phyloP scores from a whole-genome alignment of 2,888 invertebrate genomes.

The Drosophila pseudotakahashii region DNA sequence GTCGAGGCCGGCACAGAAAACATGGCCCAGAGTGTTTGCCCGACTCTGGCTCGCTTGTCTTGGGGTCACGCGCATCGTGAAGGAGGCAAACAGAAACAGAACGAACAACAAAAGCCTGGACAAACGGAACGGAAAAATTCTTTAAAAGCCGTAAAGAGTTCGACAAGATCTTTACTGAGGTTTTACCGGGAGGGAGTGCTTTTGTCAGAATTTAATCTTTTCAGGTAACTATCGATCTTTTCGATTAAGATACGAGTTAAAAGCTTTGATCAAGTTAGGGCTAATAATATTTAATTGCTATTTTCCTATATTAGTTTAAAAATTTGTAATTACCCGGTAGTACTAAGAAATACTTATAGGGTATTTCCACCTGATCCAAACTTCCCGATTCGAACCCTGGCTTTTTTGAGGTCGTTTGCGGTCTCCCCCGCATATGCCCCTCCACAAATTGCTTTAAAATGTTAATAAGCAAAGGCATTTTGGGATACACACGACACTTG shows the following conservation, averaged over 20 bases:
- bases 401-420: constrained; percentile 62
- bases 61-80: constrained; percentile 69
- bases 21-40: constrained; percentile 62
- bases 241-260: not conserved
- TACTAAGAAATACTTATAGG: not conserved
- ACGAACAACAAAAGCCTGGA: constrained; percentile 15
- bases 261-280: too few species aligned
- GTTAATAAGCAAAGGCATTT: constrained; percentile 63
- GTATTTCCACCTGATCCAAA: constrained; percentile 15
- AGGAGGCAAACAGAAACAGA: constrained; percentile 46
- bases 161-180: constrained; percentile 40
- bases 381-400: constrained; percentile 21
- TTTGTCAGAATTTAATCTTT: not conserved
- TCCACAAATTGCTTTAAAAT: constrained; percentile 43
- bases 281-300: not conserved
- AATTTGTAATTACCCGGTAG: not conserved
- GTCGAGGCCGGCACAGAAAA: constrained; percentile 54
- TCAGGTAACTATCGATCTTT: too few species aligned
- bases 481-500: constrained; percentile 43
- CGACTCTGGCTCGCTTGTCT: constrained; percentile 27
- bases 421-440: not conserved
- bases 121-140: constrained; percentile 31
- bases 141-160: constrained; percentile 24
- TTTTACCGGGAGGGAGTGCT: not conserved
- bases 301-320: not conserved